Evolutionary conservation across 2,888 invertebrate genomes (phyloP).

Genomic region (Hyposoter dolosus): DNA sequence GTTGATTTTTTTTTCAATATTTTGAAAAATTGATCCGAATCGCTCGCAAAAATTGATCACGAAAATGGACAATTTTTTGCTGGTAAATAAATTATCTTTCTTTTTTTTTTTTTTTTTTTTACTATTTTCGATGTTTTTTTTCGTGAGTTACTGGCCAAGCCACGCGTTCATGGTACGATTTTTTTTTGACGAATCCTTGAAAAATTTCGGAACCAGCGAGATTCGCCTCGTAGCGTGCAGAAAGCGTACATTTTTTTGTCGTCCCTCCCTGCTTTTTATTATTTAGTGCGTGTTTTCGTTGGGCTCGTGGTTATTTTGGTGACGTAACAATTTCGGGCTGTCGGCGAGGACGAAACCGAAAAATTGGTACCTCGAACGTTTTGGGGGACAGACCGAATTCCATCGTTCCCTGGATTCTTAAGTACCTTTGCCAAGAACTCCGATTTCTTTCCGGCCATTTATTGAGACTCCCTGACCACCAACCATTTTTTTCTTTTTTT

Average conservation of each 20-base stretch:
- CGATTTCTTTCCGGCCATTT: constrained; percentile 67
- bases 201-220: neutral
- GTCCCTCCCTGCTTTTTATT: neutral
- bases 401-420: constrained; percentile 31
- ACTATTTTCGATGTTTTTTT: neutral
- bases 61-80: neutral
- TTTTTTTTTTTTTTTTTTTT: neutral
- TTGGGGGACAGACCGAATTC: constrained; percentile 45
- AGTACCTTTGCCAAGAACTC: constrained; percentile 63
- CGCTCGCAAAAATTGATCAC: neutral
- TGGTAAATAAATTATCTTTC: neutral
- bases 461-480: constrained; percentile 54
- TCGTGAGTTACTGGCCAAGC: neutral
- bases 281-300: constrained; percentile 2
- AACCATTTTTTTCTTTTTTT: constrained; percentile 51
- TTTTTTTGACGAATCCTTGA: neutral
- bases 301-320: constrained; percentile 4
- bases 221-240: neutral
- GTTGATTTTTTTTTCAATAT: neutral
- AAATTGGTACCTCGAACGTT: constrained; percentile 59
- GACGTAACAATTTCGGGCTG: constrained; percentile 32
- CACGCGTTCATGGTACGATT: neutral
- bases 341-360: constrained; percentile 48
- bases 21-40: neutral
- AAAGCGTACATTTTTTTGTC: constrained; percentile 8